A percentile compares a stretch with the other conserved stretches of the same genome.
Conservation (phyloP, 2,888 invertebrate genomes). For the Patella depressa region DNA sequence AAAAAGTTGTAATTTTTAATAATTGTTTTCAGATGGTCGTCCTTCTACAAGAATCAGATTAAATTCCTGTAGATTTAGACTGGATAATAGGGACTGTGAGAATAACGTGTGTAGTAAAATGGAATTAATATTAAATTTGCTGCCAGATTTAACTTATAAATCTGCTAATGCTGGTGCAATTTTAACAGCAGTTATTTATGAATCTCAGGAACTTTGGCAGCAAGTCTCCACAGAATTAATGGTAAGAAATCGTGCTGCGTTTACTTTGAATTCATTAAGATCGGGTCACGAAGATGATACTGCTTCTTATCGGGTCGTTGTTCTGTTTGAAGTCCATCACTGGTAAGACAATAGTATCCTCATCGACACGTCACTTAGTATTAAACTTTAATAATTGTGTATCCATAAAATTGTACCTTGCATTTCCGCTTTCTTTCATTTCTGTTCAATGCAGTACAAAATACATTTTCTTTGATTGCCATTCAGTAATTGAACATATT, state of each 20-base stretch:
- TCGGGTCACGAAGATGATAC: too few relatives aligned
- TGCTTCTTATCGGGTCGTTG: too few relatives aligned
- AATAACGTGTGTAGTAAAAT: not conserved
- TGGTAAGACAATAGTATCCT: too few relatives aligned
- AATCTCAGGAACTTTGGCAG: not conserved
- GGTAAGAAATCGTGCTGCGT: not conserved
- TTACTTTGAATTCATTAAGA: too few relatives aligned
- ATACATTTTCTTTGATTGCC: too few relatives aligned
- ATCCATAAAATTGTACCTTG: too few relatives aligned
- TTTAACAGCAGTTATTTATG: not conserved
- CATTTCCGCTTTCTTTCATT: too few relatives aligned
- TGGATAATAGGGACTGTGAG: not conserved
- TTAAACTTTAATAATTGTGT: too few relatives aligned
- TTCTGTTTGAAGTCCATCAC: not conserved
- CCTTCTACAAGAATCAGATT: not conserved
- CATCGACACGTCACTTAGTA: too few relatives aligned
- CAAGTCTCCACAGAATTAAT: not conserved
- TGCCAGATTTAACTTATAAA: constrained; percentile 2
- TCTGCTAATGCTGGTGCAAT: not conserved
- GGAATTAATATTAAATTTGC: not conserved
- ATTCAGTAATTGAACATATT: too few relatives aligned
- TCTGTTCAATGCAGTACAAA: too few relatives aligned
- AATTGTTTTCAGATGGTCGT: not conserved
- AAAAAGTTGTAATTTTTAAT: too few relatives aligned
- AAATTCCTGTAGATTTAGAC: not conserved